Conservation (phyloP, 2,797 vertebrate genomes). For the Hyperoplus immaculatus region DNA sequence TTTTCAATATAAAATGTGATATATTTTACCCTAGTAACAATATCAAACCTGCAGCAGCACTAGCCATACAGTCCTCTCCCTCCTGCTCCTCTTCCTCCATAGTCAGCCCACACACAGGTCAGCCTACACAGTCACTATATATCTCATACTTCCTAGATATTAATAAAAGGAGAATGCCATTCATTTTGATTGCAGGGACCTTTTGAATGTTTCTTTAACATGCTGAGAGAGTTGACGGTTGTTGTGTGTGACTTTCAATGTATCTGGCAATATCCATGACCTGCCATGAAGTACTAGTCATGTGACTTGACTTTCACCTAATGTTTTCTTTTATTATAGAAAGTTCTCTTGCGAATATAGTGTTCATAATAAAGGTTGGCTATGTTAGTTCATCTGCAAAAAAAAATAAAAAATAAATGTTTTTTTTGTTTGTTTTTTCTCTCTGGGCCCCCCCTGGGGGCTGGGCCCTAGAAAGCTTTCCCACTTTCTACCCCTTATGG, state of each 20-base stretch:
- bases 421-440: no score
- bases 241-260: not conserved
- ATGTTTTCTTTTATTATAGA: no score
- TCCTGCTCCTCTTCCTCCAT: slow-evolving; percentile 66
- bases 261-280: not conserved
- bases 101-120: slow-evolving; percentile 77
- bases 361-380: no score
- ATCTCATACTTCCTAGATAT: not conserved
- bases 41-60: slow-evolving; percentile 74
- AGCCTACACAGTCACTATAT: slow-evolving; percentile 38
- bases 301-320: not conserved
- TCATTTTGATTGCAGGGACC: not conserved
- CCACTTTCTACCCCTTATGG: no score
- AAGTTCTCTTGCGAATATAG: no score
- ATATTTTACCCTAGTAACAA: not conserved
- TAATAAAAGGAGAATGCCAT: not conserved
- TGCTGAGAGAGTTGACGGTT: not conserved
- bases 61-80: slow-evolving; percentile 70
- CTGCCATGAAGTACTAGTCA: not conserved
- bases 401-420: no score
- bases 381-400: no score
- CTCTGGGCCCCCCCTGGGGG: no score
- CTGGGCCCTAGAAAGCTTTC: no score
- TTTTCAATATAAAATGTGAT: no score
- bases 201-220: not conserved